phyloP scores from a whole-genome alignment of 1,140 invertebrate genomes.

The Ceratina japonica region DNA sequence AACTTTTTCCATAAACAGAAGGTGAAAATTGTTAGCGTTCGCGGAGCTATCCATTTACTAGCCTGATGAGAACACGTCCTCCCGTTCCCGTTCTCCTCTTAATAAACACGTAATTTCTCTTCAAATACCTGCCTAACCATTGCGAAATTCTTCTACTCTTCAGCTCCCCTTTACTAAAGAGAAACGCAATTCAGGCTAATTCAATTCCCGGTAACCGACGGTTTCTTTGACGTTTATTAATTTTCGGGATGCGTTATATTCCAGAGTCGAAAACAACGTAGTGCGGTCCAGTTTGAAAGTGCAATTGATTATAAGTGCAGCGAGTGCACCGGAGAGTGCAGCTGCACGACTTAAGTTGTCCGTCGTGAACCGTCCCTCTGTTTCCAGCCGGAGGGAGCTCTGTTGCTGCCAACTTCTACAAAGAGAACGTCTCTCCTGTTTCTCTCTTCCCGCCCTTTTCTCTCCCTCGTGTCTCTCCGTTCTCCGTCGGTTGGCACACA shows the following conservation, averaged over 20 bases:
- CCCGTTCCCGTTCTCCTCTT: neutral
- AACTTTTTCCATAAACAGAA: constrained; percentile 22
- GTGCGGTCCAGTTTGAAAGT: constrained; percentile 11
- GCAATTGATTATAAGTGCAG: constrained; percentile 32
- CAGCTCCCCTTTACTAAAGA: neutral
- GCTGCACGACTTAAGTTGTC: constrained; percentile 24
- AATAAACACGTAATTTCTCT: constrained; percentile 23
- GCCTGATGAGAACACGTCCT: neutral
- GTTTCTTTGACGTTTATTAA: constrained; percentile 14
- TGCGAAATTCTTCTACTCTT: too few species aligned
- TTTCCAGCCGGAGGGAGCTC: constrained; percentile 32
- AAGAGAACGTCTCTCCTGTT: constrained; percentile 24
- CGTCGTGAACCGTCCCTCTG: constrained; percentile 16
- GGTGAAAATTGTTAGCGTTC: neutral
- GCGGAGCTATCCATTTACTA: neutral
- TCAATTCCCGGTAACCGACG: neutral
- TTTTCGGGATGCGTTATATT: neutral
- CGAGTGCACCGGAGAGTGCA: neutral
- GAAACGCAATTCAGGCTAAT: constrained; percentile 1
- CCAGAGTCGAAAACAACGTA: constrained; percentile 1
- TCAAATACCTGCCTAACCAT: neutral
- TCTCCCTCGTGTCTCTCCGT: neutral
- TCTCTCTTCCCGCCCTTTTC: neutral
- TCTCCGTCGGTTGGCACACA: neutral
- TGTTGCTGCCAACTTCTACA: constrained; percentile 43